Evolutionary conservation across 2,797 vertebrate species (phyloP).

Genomic region (Xenentodon cancila): DNA sequence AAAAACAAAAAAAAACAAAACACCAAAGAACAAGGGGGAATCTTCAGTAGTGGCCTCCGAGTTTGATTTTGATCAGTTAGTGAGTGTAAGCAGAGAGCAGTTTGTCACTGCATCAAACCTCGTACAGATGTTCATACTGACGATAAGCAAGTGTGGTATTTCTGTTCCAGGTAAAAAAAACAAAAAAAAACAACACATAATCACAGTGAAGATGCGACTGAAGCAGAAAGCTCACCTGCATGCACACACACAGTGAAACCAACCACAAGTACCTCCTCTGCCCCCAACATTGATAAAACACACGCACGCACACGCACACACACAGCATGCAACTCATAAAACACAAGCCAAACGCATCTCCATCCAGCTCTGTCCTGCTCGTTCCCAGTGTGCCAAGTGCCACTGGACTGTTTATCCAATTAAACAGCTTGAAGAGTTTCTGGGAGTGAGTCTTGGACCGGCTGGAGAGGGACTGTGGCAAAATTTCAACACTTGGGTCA

Average conservation of each 20-base stretch:
- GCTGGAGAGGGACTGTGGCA: constrained; percentile 73
- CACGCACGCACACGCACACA: constrained; percentile 25
- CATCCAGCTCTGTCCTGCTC: constrained; percentile 73
- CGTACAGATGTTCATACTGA: constrained; percentile 21
- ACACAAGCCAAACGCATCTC: constrained; percentile 61
- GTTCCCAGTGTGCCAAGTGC: constrained; percentile 8
- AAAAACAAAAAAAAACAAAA: constrained; percentile 29
- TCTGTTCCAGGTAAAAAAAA: constrained; percentile 49
- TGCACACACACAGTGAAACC: constrained; percentile 21
- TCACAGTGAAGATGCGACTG: constrained; percentile 23
- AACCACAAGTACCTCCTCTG: constrained; percentile 19
- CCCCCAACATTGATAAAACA: constrained; percentile 12
- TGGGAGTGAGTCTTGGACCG: constrained; percentile 42
- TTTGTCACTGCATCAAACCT: constrained; percentile 24
- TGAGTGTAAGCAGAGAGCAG: constrained; percentile 33
- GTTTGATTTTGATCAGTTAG: constrained; percentile 56
- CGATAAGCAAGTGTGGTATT: constrained; percentile 33
- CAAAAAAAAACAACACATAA: constrained; percentile 1
- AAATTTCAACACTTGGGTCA: constrained; percentile 40
- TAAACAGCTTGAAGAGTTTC: constrained; percentile 4
- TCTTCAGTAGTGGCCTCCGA: constrained; percentile 13
- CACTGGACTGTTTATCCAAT: constrained; percentile 6
- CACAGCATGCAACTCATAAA: constrained; percentile 60
- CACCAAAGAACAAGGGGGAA: constrained; percentile 30
- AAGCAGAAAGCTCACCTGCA: constrained; percentile 56